A percentile compares a stretch with the other conserved stretches of the same genome.
phyloP scores from a whole-genome alignment of 2,797 vertebrate genomes.

The Epinephelus awoara region DNA sequence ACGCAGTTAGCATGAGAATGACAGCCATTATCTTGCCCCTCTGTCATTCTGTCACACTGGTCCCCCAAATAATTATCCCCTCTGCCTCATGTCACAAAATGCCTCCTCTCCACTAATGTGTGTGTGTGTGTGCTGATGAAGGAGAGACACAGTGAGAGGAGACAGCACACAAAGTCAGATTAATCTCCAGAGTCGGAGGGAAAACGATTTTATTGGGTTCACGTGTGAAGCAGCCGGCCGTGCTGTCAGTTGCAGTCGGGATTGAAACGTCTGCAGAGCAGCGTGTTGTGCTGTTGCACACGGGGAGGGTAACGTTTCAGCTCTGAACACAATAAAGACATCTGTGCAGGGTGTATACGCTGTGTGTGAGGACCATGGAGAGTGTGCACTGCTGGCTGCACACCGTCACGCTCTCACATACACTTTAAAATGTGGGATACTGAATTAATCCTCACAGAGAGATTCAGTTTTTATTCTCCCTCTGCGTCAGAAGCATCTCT shows the following conservation, averaged over 20 bases:
- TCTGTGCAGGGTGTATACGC: conserved; percentile 6
- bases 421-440: not conserved
- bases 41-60: conserved; percentile 45
- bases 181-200: conserved; percentile 67
- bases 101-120: conserved; percentile 13
- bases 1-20: conserved; percentile 19
- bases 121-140: conserved; percentile 50
- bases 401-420: not conserved
- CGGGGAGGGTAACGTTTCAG: conserved; percentile 50
- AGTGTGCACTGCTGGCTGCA: not conserved
- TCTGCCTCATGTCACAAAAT: conserved; percentile 37
- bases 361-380: conserved; percentile 8
- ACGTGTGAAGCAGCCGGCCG: conserved; percentile 67
- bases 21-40: conserved; percentile 48
- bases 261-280: conserved; percentile 60
- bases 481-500: not conserved
- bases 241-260: conserved; percentile 65
- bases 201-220: conserved; percentile 75
- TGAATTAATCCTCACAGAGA: not conserved
- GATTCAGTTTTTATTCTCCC: not conserved
- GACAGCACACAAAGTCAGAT: conserved; percentile 71
- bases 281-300: conserved; percentile 49
- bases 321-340: conserved; percentile 35
- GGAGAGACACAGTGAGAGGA: conserved; percentile 53
- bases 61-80: conserved; percentile 47